phyloP scores from a whole-genome alignment of 2,113 vertebrate genomes.

The Chloropsis cyanopogon region DNA sequence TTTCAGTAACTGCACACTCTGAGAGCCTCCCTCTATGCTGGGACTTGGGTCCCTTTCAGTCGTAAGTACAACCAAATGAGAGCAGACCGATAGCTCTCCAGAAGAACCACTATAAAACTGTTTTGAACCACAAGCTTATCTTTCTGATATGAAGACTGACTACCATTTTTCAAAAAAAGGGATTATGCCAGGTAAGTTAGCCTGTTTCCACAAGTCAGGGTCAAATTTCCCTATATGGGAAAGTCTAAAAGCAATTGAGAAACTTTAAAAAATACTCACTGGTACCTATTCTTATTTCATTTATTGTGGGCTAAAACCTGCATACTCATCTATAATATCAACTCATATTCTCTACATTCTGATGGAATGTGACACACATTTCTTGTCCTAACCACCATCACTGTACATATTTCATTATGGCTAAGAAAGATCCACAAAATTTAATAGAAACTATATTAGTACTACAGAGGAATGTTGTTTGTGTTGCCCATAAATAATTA shows the following conservation, averaged over 20 bases:
- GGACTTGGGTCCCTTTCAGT: neutral
- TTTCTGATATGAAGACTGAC: neutral
- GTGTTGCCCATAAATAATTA: neutral
- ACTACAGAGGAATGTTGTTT: neutral
- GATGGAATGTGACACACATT: neutral
- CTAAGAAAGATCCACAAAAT: neutral
- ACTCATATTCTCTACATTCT: neutral
- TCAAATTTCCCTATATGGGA: neutral
- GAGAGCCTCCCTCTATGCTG: neutral
- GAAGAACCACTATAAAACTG: neutral
- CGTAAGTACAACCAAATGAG: accelerated
- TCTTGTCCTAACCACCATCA: neutral
- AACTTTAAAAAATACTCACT: neutral
- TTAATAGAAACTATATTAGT: neutral
- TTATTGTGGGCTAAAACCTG: neutral
- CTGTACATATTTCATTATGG: neutral
- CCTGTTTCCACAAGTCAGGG: neutral
- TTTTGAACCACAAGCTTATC: neutral
- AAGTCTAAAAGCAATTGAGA: neutral
- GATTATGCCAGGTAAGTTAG: neutral
- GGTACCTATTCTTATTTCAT: neutral
- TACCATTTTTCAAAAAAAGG: neutral
- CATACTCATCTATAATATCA: neutral
- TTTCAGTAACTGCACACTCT: neutral
- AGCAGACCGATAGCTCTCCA: neutral